phyloP scores from a whole-genome alignment of 2,113 vertebrate genomes.

The Tenrec ecaudatus region DNA sequence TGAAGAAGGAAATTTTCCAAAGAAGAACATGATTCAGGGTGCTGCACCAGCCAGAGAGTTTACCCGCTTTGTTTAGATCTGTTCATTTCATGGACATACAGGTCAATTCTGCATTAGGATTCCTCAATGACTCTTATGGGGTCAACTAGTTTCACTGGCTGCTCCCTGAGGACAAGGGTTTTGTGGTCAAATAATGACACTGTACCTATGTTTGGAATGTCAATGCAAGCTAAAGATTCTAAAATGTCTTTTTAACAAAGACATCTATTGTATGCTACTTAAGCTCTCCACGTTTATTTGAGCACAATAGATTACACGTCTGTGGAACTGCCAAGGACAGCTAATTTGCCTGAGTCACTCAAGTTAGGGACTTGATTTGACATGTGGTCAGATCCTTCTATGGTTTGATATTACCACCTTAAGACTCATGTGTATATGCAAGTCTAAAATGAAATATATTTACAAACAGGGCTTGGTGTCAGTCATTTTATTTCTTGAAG shows the following conservation, averaged over 20 bases:
- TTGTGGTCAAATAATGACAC: not conserved
- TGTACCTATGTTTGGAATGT: not conserved
- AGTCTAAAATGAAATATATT: not conserved
- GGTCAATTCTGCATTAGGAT: not conserved
- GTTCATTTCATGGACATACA: not conserved
- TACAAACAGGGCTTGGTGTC: conserved; percentile 16
- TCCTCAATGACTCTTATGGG: not conserved
- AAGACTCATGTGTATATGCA: not conserved
- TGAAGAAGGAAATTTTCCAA: not conserved
- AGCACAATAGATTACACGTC: not conserved
- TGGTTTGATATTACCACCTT: not conserved
- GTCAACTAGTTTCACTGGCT: not conserved
- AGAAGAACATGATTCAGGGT: not conserved
- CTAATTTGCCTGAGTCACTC: conserved; percentile 44
- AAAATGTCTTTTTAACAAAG: conserved; percentile 7
- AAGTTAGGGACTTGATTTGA: conserved; percentile 25
- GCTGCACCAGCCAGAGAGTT: not conserved
- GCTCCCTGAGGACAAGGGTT: not conserved
- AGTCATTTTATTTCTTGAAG: conserved; percentile 25
- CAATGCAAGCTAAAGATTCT: not conserved
- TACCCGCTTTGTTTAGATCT: not conserved
- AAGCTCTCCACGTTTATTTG: conserved; percentile 38
- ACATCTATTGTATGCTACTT: not conserved
- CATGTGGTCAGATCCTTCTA: not conserved
- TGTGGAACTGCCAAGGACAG: conserved; percentile 35